Evolutionary conservation across 2,113 vertebrate species (phyloP), one percentile per base, ranked within the genome.

Genomic region (Ovis aries): DNA sequence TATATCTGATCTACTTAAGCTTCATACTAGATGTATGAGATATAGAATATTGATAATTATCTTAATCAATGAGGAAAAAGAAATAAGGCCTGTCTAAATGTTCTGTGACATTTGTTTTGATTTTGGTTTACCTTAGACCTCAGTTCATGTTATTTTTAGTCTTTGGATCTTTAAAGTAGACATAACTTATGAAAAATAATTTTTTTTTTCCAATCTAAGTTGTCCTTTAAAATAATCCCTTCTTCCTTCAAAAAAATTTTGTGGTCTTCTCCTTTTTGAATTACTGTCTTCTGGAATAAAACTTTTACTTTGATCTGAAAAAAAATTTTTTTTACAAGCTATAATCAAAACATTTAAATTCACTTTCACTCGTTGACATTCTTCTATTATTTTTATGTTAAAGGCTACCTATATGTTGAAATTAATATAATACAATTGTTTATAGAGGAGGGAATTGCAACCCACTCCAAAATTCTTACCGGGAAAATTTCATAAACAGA

Each of bases 1-100:
- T 95, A 92, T 55, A 21, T 52, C 82, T 94, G 90, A 85, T 87
- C 64, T 94, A 82, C 19, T 94, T 94, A 95, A 97, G 52, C 15
- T 36, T 95, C 82, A 36, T 40, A 87, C 27, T 67, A 80, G 21
- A 81, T 94, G 33, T 85, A 87, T 88, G 25, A 84, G 50, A 25
- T 95, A 89, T 80, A 14, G 62, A 36, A 83, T 92, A 95, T 91
- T 95, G 90, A 93, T 96, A 71, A 95, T 96, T 96, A 94, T 81
- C 31, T 90, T 96, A 97, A 92, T 93, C 60, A 87, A 92, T 96
- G 62, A 81, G 25, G 31, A 77, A 87, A 82, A 95, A 96, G n/a
- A 53, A 78, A 82, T 25, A 85, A 71, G 15, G 10, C 53, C 94
- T 71, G 5, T 86, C 19, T 78, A 83, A 92, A 96, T 83, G 36